A percentile compares a stretch with the other conserved stretches of the same genome.
Evolutionary conservation across 1,140 invertebrate genomes (phyloP).

Genomic region (Drosophila prosaltans): DNA sequence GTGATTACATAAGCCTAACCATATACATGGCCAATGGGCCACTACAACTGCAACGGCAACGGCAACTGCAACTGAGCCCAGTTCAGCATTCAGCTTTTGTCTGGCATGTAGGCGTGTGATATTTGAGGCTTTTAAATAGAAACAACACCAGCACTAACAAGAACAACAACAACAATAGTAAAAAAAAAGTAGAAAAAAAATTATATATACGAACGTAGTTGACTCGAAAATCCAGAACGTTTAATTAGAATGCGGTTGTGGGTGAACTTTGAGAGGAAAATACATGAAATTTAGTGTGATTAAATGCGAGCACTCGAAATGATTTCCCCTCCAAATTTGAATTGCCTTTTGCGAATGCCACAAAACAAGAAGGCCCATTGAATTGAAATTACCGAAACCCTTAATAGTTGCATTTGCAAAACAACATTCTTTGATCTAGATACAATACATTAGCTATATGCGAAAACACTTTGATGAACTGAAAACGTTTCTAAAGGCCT

Average conservation of each 20-base stretch:
- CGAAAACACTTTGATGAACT: too few relatives aligned
- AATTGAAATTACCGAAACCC: too few relatives aligned
- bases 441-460: too few relatives aligned
- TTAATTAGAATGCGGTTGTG: conserved; percentile 73
- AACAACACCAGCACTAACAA: conserved; percentile 37
- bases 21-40: conserved; percentile 11
- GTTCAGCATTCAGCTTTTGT: conserved; percentile 38
- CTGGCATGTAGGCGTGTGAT: conserved; percentile 53
- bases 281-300: conserved; percentile 3
- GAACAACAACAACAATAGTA: not conserved
- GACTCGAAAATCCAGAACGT: conserved; percentile 58
- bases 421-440: too few relatives aligned
- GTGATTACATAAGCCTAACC: conserved; percentile 70
- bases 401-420: too few relatives aligned
- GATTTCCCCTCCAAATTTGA: not conserved
- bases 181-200: not conserved
- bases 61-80: conserved; percentile 38
- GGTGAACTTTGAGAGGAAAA: not conserved
- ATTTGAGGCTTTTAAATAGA: conserved; percentile 73
- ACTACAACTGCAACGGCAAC: not conserved
- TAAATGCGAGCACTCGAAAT: not conserved
- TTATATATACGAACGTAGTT: conserved; percentile 15
- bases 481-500: too few relatives aligned
- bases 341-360: not conserved
- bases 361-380: not conserved